Conservation (phyloP, 2,888 invertebrate species). For the Kuschelorhynchus macadamiae region DNA sequence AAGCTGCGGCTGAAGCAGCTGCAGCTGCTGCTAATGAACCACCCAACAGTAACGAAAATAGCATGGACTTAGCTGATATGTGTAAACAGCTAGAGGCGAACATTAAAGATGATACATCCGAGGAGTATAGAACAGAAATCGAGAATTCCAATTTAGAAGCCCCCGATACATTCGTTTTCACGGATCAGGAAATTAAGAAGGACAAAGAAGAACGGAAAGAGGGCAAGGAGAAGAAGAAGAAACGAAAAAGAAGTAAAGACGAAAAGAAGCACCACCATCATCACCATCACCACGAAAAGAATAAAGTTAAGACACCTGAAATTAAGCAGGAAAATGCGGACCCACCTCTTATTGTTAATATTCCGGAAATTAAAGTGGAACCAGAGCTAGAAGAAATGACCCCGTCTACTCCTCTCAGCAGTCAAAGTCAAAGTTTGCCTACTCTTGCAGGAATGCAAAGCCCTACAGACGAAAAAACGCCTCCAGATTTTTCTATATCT, state of each 20-base stretch:
- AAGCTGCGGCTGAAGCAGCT: slow-evolving; percentile 62
- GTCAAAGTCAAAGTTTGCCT: slow-evolving; percentile 75
- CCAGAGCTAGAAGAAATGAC: slow-evolving; percentile 4
- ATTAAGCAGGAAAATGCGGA: slow-evolving; percentile 18
- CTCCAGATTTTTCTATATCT: slow-evolving; percentile 58
- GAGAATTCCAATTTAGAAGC: slow-evolving; percentile 66
- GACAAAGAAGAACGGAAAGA: slow-evolving; percentile 71
- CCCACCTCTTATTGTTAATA: slow-evolving; percentile 53
- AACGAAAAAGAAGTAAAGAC: slow-evolving; percentile 86
- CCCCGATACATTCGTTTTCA: slow-evolving; percentile 59
- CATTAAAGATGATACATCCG: slow-evolving; percentile 76
- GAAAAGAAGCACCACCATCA: slow-evolving; percentile 76
- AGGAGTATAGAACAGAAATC: slow-evolving; percentile 62
- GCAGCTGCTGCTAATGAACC: slow-evolving; percentile 52
- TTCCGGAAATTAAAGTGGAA: slow-evolving; percentile 51
- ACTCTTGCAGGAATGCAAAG: slow-evolving; percentile 74
- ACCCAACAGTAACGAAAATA: slow-evolving; percentile 76
- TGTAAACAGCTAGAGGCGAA: slow-evolving; percentile 87
- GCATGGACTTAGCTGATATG: slow-evolving; percentile 85
- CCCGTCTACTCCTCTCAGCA: slow-evolving; percentile 15
- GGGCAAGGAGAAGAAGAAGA: slow-evolving; percentile 85
- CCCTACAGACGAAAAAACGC: slow-evolving; percentile 70
- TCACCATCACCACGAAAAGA: slow-evolving; percentile 76
- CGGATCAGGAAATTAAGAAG: slow-evolving; percentile 58
- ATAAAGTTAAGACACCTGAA: slow-evolving; percentile 55